Base-by-base conservation (phyloP, 2,888 invertebrate species). In the Agonum fuliginosum region DNA sequence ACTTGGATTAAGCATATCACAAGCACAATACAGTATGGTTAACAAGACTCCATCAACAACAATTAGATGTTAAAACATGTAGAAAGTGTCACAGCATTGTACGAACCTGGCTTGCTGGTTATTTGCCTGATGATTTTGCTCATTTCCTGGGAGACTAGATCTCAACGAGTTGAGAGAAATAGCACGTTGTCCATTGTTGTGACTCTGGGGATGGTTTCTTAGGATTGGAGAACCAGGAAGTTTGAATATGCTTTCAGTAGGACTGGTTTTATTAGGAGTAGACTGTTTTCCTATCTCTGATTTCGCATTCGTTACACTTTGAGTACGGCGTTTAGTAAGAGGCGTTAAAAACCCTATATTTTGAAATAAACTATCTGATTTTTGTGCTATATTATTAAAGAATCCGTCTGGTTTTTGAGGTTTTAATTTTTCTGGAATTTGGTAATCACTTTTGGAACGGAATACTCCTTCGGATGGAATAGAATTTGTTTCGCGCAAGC, bases 271-370 rank as follows among this genome's bases (percentile, higher is more conserved):
- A n/a, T 79, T 81, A 5, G 84, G 83, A 1, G 84, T 83, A 24
- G 83, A 84, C 19, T 83, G 82, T 71, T 81, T 80, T 22, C 78
- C 77, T 8, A 80, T 54, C 20, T 79, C 78, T 14, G 41, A 19
- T 27, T 62, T 54, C 24, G 34, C 43, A 24, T 41, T 54, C n/a
- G 67, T 62, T 2, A 54, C 43, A 46, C 76, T 71, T 41, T 80
- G 76, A 12, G 74, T 78, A 75, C 83, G 83, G 12, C 91, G 83
- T 83, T 89, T 88, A 75, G 90, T 89, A 48, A 90, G 87, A 67
- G 91, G 91, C 78, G 91, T 91, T 80, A 91, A 84, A 82, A 91
- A 91, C 71, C 88, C 89, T 78, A 89, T 89, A 83, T 89, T 89
- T 78, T 88, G 89, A 84, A 90, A 89, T 78, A 91, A 83, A 82